Evolutionary conservation across 2,888 invertebrate species (phyloP).

Genomic region (Spilosoma lubricipeda): DNA sequence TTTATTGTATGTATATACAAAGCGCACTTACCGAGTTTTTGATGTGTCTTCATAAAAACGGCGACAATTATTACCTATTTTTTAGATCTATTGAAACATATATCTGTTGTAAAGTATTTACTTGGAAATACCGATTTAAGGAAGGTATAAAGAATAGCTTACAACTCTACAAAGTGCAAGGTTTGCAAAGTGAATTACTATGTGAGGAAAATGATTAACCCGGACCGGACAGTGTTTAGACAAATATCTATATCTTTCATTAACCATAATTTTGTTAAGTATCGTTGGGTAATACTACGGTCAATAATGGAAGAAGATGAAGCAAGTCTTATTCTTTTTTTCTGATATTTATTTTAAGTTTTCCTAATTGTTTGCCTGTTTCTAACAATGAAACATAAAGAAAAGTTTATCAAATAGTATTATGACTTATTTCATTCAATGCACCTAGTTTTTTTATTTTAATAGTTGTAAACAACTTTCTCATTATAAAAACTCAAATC

Average conservation of each 20-base stretch:
- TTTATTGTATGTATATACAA: slow-evolving; percentile 46
- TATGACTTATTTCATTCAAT: not conserved
- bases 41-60: slow-evolving; percentile 68
- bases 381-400: not conserved
- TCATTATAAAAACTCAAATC: not conserved
- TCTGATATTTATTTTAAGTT: not conserved
- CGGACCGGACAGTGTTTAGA: not conserved
- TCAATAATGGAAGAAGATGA: not conserved
- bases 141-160: not conserved
- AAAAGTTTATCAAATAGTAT: not conserved
- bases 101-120: slow-evolving; percentile 21
- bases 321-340: not conserved
- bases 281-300: not conserved
- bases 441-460: not conserved
- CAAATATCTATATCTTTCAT: not conserved
- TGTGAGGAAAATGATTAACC: not conserved
- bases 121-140: not conserved
- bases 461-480: not conserved
- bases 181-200: not conserved
- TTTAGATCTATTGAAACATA: slow-evolving; percentile 69
- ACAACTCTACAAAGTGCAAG: not conserved
- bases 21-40: slow-evolving; percentile 65
- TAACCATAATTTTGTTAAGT: not conserved
- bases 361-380: not conserved
- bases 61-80: slow-evolving; percentile 70